A percentile compares a stretch with the other conserved stretches of the same genome.
Conservation (phyloP, 2,113 vertebrate genomes). For the Uria aalge region DNA sequence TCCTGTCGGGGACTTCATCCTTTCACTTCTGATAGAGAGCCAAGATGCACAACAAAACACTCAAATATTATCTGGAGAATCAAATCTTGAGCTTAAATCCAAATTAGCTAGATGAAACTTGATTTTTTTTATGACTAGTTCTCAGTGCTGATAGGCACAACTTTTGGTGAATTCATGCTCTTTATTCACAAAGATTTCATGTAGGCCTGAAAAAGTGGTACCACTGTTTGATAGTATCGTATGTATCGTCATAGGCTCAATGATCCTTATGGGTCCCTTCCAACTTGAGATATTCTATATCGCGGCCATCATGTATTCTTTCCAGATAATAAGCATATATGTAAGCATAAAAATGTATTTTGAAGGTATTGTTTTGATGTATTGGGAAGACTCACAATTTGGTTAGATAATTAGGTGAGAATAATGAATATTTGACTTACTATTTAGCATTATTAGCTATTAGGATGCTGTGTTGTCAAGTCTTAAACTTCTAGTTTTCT, state of each 20-base stretch:
- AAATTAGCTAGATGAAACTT: background rate
- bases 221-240: too few relatives aligned
- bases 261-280: background rate
- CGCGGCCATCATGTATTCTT: accelerated
- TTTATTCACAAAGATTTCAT: background rate
- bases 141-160: background rate
- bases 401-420: background rate
- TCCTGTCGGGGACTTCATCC: background rate
- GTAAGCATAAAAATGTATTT: background rate
- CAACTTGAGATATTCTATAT: background rate
- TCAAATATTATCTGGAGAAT: background rate
- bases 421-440: too few relatives aligned
- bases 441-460: background rate
- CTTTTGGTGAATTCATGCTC: background rate
- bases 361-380: background rate
- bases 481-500: background rate
- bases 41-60: background rate
- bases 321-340: too few relatives aligned
- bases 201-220: background rate
- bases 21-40: background rate
- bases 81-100: background rate
- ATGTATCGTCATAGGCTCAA: too few relatives aligned
- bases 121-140: background rate
- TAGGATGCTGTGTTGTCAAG: background rate
- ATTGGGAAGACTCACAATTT: background rate